Conservation (phyloP, 2,113 vertebrate species). For the Megaceryle torquata region DNA sequence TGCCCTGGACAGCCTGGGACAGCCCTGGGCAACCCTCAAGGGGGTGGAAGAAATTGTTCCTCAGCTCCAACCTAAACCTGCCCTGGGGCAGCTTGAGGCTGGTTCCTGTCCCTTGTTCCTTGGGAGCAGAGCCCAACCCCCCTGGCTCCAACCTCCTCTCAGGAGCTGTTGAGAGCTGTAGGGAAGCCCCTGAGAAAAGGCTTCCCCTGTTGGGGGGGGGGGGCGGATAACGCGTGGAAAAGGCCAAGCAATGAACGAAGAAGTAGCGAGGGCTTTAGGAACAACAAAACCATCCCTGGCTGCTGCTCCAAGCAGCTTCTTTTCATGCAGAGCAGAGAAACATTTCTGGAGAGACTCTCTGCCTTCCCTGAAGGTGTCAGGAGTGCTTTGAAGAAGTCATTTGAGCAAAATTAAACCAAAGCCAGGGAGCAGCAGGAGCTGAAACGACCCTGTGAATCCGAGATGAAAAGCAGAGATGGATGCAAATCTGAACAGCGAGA, state of each 20-base stretch:
- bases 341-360: not conserved
- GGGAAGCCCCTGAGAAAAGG: not conserved
- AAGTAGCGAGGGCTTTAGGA: not conserved
- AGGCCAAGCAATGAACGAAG: not conserved
- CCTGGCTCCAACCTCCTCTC: not conserved
- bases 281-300: not conserved
- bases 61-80: not conserved
- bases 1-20: too few relatives aligned
- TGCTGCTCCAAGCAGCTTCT: not conserved
- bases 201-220: too few relatives aligned
- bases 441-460: not conserved
- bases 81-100: not conserved
- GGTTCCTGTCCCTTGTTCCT: too few relatives aligned
- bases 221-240: not conserved
- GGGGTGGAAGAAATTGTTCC: not conserved
- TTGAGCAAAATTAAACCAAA: not conserved
- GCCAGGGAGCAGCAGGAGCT: not conserved
- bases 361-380: conserved; percentile 49
- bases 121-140: not conserved
- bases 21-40: too few relatives aligned
- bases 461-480: conserved; percentile 18
- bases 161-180: too few relatives aligned
- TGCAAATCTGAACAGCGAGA: not conserved
- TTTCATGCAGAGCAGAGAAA: not conserved
- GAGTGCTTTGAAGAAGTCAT: conserved; percentile 26